phyloP scores from a whole-genome alignment of 2,113 vertebrate species.

The Rhinolophus sinicus region DNA sequence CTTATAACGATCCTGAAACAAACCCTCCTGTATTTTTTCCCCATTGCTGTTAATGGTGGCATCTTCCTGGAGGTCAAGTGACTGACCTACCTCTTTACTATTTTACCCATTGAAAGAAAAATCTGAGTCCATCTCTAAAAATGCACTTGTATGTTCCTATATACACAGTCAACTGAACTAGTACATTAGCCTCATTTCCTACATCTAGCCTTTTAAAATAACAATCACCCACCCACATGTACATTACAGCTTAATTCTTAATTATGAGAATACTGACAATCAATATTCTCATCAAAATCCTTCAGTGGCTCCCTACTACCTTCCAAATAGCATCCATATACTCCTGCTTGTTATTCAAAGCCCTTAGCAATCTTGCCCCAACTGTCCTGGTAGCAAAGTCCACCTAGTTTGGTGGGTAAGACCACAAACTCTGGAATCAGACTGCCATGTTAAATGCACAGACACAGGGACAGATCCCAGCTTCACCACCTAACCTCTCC shows the following conservation, averaged over 20 bases:
- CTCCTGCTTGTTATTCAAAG: slow-evolving; percentile 16
- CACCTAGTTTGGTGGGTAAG: background rate
- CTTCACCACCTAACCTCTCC: background rate
- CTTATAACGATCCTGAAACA: background rate
- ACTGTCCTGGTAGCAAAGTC: background rate
- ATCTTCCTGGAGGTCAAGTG: background rate
- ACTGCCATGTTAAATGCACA: background rate
- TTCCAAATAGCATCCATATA: background rate
- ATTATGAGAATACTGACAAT: no score
- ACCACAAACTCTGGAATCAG: background rate
- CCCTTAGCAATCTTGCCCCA: background rate
- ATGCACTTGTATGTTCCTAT: background rate
- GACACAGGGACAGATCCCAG: background rate
- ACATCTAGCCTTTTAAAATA: background rate
- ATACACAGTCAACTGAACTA: background rate
- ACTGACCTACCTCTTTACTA: slow-evolving; percentile 16
- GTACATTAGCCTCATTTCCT: background rate
- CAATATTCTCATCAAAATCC: slow-evolving; percentile 17
- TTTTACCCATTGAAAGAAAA: background rate
- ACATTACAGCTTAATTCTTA: slow-evolving; percentile 23
- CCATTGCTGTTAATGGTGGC: background rate
- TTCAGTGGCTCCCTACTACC: background rate
- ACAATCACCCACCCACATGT: background rate
- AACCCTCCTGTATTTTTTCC: background rate
- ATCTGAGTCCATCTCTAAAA: slow-evolving; percentile 24